Evolutionary conservation across 1,140 invertebrate genomes (phyloP).

Genomic region (Zaprionus gabonicus): DNA sequence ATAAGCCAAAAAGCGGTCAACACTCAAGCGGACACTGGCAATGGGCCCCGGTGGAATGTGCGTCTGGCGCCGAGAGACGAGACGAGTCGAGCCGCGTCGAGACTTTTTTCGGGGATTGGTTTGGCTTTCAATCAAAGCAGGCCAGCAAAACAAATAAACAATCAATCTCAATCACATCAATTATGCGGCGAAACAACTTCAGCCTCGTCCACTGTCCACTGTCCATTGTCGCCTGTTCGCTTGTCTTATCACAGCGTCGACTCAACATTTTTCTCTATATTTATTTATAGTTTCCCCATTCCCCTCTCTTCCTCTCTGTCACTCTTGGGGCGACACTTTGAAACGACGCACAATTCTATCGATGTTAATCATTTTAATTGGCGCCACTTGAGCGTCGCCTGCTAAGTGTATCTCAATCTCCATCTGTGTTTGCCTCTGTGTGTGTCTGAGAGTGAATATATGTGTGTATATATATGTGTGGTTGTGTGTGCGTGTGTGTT

Average conservation of each 20-base stretch:
- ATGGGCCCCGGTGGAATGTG: constrained; percentile 34
- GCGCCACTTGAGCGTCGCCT: constrained; percentile 69
- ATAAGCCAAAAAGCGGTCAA: constrained; percentile 72
- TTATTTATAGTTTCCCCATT: neutral
- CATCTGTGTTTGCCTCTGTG: constrained; percentile 13
- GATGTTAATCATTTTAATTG: constrained; percentile 81
- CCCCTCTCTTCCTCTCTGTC: constrained; percentile 3
- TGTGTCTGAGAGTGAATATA: no score
- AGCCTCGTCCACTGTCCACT: constrained; percentile 7
- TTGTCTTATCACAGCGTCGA: constrained; percentile 56
- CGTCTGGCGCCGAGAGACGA: constrained; percentile 34
- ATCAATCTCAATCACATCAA: constrained; percentile 82
- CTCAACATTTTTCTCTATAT: constrained; percentile 18
- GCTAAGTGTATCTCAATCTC: constrained; percentile 44
- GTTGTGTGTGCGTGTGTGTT: constrained; percentile 37
- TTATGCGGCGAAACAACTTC: constrained; percentile 73
- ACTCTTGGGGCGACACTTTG: constrained; percentile 49
- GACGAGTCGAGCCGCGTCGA: no score
- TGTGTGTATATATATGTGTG: no score
- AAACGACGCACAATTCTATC: constrained; percentile 55
- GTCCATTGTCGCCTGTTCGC: constrained; percentile 37
- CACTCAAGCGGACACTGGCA: constrained; percentile 36
- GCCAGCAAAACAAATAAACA: constrained; percentile 68
- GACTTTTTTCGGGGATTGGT: constrained; percentile 7
- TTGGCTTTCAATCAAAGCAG: constrained; percentile 53